These are phyloP conservation scores for Prosapia bicincta DNA, from an alignment of 2,888 invertebrate genomes.

Conservation along the genomic window DNA sequence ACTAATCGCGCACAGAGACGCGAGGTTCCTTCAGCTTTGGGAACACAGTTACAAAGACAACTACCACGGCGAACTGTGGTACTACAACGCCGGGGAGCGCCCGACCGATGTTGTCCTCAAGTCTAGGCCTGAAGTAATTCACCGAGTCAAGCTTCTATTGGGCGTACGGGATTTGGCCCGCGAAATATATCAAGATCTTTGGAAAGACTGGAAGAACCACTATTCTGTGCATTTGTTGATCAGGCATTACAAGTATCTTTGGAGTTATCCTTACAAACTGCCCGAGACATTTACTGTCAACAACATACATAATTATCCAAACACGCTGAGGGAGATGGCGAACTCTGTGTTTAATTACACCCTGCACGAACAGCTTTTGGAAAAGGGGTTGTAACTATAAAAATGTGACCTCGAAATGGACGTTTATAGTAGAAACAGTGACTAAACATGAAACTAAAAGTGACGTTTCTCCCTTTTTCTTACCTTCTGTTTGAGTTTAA, in stretches of 20 bases:
- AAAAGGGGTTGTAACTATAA: too few relatives aligned
- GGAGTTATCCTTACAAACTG: background rate
- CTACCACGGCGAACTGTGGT: constrained; percentile 43
- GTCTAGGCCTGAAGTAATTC: constrained; percentile 43
- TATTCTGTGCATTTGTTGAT: constrained; percentile 10
- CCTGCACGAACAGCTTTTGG: too few relatives aligned
- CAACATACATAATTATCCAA: background rate
- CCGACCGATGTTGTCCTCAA: constrained; percentile 44
- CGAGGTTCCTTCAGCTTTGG: constrained; percentile 42
- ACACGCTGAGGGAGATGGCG: background rate
- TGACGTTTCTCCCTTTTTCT: too few relatives aligned
- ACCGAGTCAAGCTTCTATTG: constrained; percentile 43
- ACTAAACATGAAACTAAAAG: too few relatives aligned
- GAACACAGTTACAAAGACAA: constrained; percentile 39
- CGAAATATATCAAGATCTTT: background rate
- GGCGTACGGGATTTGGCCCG: constrained; percentile 42
- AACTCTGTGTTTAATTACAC: background rate
- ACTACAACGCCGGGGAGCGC: constrained; percentile 47
- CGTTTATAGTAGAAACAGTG: too few relatives aligned
- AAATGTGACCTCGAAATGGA: too few relatives aligned
- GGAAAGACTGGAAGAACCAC: constrained; percentile 21
- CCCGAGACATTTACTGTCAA: constrained; percentile 22
- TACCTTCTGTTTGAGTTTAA: too few relatives aligned
- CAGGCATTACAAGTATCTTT: background rate
- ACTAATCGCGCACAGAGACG: constrained; percentile 42